Conservation (phyloP, 2,888 invertebrate genomes). For the Drosophila gaucha region DNA sequence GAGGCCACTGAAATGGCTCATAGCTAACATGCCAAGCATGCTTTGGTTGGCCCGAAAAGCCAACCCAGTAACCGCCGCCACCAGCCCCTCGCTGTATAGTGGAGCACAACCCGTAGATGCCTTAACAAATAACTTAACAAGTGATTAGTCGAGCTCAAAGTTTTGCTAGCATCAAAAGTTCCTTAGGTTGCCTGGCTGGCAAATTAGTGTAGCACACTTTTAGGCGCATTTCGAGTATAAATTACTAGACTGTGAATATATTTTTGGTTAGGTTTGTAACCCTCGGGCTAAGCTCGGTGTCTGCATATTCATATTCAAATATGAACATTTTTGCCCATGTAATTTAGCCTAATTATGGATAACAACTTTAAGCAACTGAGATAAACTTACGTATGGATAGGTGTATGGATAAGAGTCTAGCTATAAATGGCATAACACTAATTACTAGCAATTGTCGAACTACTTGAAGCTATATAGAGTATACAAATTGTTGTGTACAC, state of each 20-base stretch:
- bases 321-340: slow-evolving; percentile 39
- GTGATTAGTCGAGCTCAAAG: slow-evolving; percentile 64
- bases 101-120: slow-evolving; percentile 23
- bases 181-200: slow-evolving; percentile 14
- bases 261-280: slow-evolving; percentile 22
- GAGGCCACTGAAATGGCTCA: slow-evolving; percentile 4
- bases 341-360: slow-evolving; percentile 48
- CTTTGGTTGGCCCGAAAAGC: slow-evolving; percentile 36
- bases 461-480: slow-evolving; percentile 1
- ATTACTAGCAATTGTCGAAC: slow-evolving; percentile 46
- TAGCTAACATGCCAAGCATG: slow-evolving; percentile 40
- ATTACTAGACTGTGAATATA: slow-evolving; percentile 40
- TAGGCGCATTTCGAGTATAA: slow-evolving; percentile 57
- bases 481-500: neutral
- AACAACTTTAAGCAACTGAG: slow-evolving; percentile 18
- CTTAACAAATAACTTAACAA: slow-evolving; percentile 67
- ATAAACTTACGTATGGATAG: slow-evolving; percentile 21
- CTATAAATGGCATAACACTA: slow-evolving; percentile 45
- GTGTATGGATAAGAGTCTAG: neutral
- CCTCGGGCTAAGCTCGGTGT: slow-evolving; percentile 8
- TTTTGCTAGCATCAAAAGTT: slow-evolving; percentile 62
- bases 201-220: slow-evolving; percentile 48
- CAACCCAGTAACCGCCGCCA: neutral
- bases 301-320: slow-evolving; percentile 32
- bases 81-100: neutral